These are phyloP conservation scores for Eremophila alpestris DNA, from an alignment of 2,797 vertebrate species.

Conservation along the genomic window DNA sequence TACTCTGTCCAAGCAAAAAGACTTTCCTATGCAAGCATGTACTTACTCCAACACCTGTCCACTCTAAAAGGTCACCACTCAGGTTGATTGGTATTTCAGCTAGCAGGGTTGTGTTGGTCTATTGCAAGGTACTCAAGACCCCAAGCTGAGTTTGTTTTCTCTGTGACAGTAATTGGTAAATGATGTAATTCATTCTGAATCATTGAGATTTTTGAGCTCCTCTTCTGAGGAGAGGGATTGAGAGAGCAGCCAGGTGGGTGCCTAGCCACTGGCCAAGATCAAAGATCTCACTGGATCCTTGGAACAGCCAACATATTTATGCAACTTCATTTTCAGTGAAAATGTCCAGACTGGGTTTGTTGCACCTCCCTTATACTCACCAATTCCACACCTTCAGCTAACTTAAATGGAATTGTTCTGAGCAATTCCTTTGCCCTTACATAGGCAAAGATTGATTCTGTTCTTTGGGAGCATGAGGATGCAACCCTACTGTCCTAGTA, in stretches of 20 bases:
- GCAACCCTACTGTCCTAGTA: not conserved
- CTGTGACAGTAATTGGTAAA: not conserved
- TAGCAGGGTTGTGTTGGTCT: not conserved
- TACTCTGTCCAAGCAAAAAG: not conserved
- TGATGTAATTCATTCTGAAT: not conserved
- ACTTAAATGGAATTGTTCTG: not conserved
- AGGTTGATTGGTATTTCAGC: not conserved
- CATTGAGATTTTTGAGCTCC: not conserved
- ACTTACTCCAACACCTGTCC: not conserved
- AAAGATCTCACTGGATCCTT: not conserved
- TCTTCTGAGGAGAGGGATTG: not conserved
- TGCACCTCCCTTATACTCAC: not conserved
- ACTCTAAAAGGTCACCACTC: not conserved
- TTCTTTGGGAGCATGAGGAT: not conserved
- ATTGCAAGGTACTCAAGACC: not conserved
- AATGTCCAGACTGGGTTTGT: not conserved
- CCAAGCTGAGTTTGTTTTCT: not conserved
- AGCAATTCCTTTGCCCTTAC: not conserved
- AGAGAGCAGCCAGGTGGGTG: not conserved
- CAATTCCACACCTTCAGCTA: not conserved
- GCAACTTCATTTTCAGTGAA: not conserved
- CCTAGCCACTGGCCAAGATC: not conserved
- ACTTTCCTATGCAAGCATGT: not conserved
- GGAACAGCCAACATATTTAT: not conserved
- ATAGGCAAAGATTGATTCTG: not conserved